Percentiles rank a stretch among this genome's conserved stretches.
Evolutionary conservation across 2,888 invertebrate genomes (phyloP).

Genomic region (Ganaspis brasiliensis): DNA sequence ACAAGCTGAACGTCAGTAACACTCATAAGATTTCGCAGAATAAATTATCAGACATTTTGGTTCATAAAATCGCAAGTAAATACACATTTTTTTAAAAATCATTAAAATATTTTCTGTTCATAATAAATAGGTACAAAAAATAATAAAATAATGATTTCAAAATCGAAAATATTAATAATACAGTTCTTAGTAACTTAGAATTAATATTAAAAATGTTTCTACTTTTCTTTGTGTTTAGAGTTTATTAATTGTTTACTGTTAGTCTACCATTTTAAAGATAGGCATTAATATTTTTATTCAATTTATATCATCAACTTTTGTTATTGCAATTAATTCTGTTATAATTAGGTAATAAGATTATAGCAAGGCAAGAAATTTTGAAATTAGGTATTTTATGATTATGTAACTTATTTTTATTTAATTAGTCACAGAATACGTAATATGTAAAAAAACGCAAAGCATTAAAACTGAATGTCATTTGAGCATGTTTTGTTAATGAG

Average conservation of each 20-base stretch:
- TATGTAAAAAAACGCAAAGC: neutral
- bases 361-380: neutral
- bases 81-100: neutral
- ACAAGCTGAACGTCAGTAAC: conserved; percentile 17
- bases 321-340: too few species aligned
- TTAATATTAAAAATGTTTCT: too few species aligned
- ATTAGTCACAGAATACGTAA: neutral
- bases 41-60: neutral
- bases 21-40: neutral
- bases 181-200: too few species aligned
- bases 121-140: too few species aligned
- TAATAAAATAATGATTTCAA: too few species aligned
- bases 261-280: neutral
- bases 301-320: too few species aligned
- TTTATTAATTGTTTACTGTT: neutral
- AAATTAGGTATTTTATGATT: neutral
- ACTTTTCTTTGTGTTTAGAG: neutral
- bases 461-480: neutral
- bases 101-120: too few species aligned
- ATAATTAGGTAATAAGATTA: neutral
- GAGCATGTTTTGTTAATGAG: neutral
- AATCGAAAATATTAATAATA: too few species aligned
- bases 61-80: neutral
- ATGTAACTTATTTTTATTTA: neutral
- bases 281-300: too few species aligned